These are phyloP conservation scores for Nasonia longicornis DNA, from an alignment of 1,140 invertebrate genomes.

Conservation along the genomic window DNA sequence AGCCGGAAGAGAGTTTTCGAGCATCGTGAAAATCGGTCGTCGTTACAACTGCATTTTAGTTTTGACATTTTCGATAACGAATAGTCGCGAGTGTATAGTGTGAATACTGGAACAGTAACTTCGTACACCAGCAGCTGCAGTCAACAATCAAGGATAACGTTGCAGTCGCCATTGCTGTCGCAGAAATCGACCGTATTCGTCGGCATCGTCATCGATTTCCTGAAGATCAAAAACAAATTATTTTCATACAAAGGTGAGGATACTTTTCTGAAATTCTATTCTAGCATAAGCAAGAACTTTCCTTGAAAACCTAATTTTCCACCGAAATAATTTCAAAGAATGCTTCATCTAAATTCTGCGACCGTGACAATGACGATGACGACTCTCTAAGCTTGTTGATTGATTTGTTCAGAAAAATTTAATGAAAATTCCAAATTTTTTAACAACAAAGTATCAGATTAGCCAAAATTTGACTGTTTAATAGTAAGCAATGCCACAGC, in stretches of 20 bases:
- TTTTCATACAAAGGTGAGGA: conserved; percentile 30
- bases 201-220: not conserved
- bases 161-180: too few species aligned
- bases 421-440: conserved; percentile 11
- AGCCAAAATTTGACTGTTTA: conserved; percentile 25
- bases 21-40: conserved; percentile 4
- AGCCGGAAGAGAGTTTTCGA: conserved; percentile 35
- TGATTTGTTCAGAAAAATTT: conserved; percentile 12
- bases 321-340: not conserved
- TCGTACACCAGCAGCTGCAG: not conserved
- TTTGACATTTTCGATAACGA: not conserved
- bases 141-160: not conserved
- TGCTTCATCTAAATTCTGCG: not conserved
- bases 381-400: conserved; percentile 37
- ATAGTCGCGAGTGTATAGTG: conserved; percentile 33
- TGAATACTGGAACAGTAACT: not conserved
- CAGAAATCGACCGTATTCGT: not conserved
- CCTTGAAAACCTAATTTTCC: not conserved
- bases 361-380: conserved; percentile 25
- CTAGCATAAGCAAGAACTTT: not conserved
- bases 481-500: conserved; percentile 59
- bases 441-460: not conserved
- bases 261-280: conserved; percentile 20
- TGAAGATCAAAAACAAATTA: not conserved
- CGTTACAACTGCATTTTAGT: not conserved